Evolutionary conservation across 1,140 invertebrate species (phyloP).

Genomic region (Metopolophium dirhodum): DNA sequence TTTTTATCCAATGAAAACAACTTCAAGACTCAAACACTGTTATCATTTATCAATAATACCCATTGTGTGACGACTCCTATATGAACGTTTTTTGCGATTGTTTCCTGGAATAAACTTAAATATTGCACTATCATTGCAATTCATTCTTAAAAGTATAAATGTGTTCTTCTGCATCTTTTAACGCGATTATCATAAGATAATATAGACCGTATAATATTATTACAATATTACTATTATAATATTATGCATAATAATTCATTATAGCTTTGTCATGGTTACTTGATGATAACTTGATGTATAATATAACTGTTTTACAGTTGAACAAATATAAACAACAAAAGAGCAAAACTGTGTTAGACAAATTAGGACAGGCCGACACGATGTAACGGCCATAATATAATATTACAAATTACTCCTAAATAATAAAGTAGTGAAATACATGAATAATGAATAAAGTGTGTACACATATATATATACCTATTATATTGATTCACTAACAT

Average conservation of each 20-base stretch:
- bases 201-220: neutral
- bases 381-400: neutral
- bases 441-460: neutral
- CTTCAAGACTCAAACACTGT: neutral
- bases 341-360: neutral
- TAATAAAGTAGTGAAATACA: neutral
- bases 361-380: neutral
- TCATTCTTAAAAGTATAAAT: neutral
- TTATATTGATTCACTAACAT: neutral
- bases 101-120: neutral
- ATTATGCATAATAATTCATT: neutral
- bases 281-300: neutral
- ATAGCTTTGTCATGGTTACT: neutral
- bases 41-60: neutral
- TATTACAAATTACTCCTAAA: neutral
- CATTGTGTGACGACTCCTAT: neutral
- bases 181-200: neutral
- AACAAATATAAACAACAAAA: conserved; percentile 9
- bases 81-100: neutral
- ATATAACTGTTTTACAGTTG: neutral
- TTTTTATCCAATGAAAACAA: neutral
- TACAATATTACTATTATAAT: neutral
- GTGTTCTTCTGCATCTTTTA: neutral
- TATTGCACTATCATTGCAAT: neutral
- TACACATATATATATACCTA: too few species aligned